Percentiles rank a stretch among this genome's conserved stretches.
These are phyloP conservation scores for Odontomachus brunneus DNA, from an alignment of 1,140 invertebrate genomes.

Conservation along the genomic window DNA sequence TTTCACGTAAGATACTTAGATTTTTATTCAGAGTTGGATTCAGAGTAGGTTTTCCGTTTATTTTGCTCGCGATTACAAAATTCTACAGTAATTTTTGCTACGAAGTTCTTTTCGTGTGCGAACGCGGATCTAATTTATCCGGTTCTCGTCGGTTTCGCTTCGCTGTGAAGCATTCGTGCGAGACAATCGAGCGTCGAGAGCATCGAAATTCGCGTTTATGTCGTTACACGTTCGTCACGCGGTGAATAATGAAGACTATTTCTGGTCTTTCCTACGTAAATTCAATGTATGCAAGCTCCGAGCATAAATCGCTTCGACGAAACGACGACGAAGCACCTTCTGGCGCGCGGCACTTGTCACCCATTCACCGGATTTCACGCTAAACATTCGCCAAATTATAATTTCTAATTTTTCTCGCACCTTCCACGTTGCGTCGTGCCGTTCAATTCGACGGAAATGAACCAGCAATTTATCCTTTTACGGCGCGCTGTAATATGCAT, in stretches of 20 bases:
- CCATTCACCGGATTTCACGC: background rate
- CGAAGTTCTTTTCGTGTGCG: too few relatives aligned
- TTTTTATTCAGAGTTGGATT: too few relatives aligned
- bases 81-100: too few relatives aligned
- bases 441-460: too few relatives aligned
- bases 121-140: too few relatives aligned
- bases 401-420: slow-evolving; percentile 23
- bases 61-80: too few relatives aligned
- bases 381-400: slow-evolving; percentile 8
- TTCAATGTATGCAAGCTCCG: slow-evolving; percentile 5
- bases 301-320: slow-evolving; percentile 23
- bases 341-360: background rate
- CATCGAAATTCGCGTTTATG: slow-evolving; percentile 24
- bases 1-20: too few relatives aligned
- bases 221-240: background rate
- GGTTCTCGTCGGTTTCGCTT: background rate
- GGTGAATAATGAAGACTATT: slow-evolving; percentile 16
- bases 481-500: too few relatives aligned
- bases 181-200: background rate
- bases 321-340: background rate
- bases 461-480: too few relatives aligned
- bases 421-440: too few relatives aligned
- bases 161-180: background rate
- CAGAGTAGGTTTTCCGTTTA: too few relatives aligned
- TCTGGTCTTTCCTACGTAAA: slow-evolving; percentile 21